Conservation (phyloP, 2,888 invertebrate genomes). For the Rhyacophila evoluta region DNA sequence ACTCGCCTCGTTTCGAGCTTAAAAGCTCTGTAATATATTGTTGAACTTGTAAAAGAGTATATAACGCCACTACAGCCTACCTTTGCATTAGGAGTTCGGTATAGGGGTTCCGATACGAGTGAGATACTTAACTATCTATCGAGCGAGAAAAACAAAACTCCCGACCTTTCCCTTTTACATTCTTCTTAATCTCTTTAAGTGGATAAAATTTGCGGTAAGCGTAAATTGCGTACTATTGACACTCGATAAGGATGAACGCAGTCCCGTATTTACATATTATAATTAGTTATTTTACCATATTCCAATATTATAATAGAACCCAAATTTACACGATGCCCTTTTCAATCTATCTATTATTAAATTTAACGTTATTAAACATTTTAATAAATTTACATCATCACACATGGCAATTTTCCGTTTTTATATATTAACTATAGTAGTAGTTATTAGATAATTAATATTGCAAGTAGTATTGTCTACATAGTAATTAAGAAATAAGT, state of each 20-base stretch:
- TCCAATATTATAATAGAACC: too few relatives aligned
- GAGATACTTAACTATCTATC: not conserved
- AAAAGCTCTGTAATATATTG: constrained; percentile 10
- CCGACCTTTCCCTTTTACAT: constrained; percentile 22
- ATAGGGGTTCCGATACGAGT: constrained; percentile 10
- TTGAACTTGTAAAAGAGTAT: not conserved
- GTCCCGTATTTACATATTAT: not conserved
- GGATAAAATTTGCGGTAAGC: constrained; percentile 5
- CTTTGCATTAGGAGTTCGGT: not conserved
- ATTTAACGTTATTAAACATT: too few relatives aligned
- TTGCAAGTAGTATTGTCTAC: too few relatives aligned
- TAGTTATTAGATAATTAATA: too few relatives aligned
- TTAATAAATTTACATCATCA: too few relatives aligned
- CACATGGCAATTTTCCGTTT: too few relatives aligned
- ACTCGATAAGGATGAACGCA: not conserved
- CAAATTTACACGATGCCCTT: too few relatives aligned
- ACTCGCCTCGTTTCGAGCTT: not conserved
- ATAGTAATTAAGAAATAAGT: too few relatives aligned
- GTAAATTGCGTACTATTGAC: constrained; percentile 14
- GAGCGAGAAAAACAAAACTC: constrained; percentile 14
- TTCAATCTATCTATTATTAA: too few relatives aligned
- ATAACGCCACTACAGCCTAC: not conserved
- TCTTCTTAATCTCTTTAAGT: constrained; percentile 18
- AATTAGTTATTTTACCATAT: too few relatives aligned
- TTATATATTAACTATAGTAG: too few relatives aligned